Base-by-base conservation (phyloP, 2,797 vertebrate genomes). In the Sciurus vulgaris region DNA sequence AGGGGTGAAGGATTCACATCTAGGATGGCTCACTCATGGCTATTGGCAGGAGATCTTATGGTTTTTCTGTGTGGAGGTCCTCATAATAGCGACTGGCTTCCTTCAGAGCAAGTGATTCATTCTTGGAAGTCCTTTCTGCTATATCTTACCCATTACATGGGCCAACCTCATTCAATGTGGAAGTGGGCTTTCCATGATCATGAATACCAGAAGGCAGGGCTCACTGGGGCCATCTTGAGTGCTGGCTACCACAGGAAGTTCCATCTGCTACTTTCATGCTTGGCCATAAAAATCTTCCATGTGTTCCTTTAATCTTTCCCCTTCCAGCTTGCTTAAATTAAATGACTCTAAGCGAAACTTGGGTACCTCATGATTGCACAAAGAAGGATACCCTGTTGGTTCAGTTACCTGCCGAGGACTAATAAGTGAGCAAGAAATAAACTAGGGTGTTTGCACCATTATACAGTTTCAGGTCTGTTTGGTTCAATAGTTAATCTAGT, bases 301-400 rank as follows among this genome's bases (percentile, higher is more conserved):
- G 24, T 73, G 38, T 5, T 63, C 24, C 77, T 94, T 83, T 12
- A 38, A 38, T 59, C 8, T 49, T 93, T 72, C 44, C 65, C 54
- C 17, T 95, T 89, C 38, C 17, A 61, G 74, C 11, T 93, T 89
- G 65, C 89, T 94, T 35, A 91, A 95, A 67, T 83, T 18, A 61
- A 89, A 88, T 54, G 56, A 95, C 18, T 51, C n/a, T 56, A 65
- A 91, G 83, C 38, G 51, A 14, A 93, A 93, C 10, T n/a, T 59
- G 44, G 47, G 70, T 56, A 7, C 28, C 56, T 51, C 41, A 15
- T 47, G 54, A 89, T 17, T 67, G 35, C 51, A 54, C 47, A 30
- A 87, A 87, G 63, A 30, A 88, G 76, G 30, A 54, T 22, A 33
- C 14, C 11, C 35, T 59, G 18, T 70, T 63, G 47, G 83, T 73